These are phyloP conservation scores for Entelurus aequoreus DNA, from an alignment of 2,113 vertebrate species.

Conservation along the genomic window DNA sequence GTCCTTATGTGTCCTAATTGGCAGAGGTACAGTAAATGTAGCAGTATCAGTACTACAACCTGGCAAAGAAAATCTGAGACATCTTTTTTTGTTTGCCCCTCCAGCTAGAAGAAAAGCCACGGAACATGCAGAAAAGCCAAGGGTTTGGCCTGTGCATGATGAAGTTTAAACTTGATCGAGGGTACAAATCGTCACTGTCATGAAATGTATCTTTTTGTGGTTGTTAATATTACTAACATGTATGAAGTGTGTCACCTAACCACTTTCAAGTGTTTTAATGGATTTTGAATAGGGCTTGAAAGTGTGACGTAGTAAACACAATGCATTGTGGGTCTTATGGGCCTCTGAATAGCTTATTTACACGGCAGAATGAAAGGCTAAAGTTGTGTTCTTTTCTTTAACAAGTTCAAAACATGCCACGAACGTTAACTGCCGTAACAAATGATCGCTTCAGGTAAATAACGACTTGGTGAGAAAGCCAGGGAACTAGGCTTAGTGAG, in stretches of 20 bases:
- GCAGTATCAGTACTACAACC: slow-evolving; percentile 18
- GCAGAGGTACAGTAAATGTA: neutral
- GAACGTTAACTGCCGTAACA: too few species aligned
- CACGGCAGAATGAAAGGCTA: too few species aligned
- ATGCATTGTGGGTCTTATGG: too few species aligned
- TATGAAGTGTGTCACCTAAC: slow-evolving; percentile 9
- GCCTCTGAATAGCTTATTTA: too few species aligned
- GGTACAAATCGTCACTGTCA: slow-evolving; percentile 41
- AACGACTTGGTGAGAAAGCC: too few species aligned
- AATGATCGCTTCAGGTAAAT: too few species aligned
- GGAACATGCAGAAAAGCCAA: slow-evolving; percentile 71
- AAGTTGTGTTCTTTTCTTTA: too few species aligned
- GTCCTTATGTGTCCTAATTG: neutral
- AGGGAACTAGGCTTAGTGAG: too few species aligned
- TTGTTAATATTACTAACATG: slow-evolving; percentile 28
- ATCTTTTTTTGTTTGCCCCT: slow-evolving; percentile 77
- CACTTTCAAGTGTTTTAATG: neutral
- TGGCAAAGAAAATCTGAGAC: slow-evolving; percentile 47
- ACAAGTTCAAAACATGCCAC: too few species aligned
- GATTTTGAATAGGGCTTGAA: too few species aligned
- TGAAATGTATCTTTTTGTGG: slow-evolving; percentile 17
- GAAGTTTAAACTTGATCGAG: slow-evolving; percentile 59
- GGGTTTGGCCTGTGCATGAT: slow-evolving; percentile 67
- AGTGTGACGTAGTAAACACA: too few species aligned
- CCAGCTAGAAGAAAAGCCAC: slow-evolving; percentile 71